These are phyloP conservation scores for Pangasius mekongensis DNA, from an alignment of 2,797 vertebrate genomes.

Conservation along the genomic window DNA sequence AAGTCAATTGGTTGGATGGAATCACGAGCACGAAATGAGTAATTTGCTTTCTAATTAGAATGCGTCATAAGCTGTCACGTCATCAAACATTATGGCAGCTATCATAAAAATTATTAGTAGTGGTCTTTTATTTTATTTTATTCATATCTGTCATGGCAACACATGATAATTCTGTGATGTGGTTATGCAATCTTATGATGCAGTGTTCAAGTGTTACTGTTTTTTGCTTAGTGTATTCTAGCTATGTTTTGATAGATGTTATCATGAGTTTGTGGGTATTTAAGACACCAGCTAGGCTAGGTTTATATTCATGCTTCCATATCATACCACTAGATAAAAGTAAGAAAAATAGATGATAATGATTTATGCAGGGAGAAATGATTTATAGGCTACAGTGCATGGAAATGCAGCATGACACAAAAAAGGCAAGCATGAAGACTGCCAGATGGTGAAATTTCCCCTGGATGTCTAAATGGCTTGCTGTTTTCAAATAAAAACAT, in stretches of 20 bases:
- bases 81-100: neutral
- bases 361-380: conserved; percentile 17
- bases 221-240: neutral
- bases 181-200: neutral
- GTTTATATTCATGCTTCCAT: neutral
- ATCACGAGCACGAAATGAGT: neutral
- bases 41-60: neutral
- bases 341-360: conserved; percentile 14
- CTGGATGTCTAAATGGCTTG: neutral
- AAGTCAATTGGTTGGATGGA: conserved; percentile 13
- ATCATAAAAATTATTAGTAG: neutral
- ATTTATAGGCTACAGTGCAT: conserved; percentile 14
- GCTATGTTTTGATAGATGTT: neutral
- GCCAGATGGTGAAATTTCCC: neutral
- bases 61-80: neutral
- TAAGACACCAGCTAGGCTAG: neutral
- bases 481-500: neutral
- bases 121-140: neutral
- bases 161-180: neutral
- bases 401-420: conserved; percentile 3
- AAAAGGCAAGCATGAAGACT: conserved; percentile 14
- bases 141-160: neutral
- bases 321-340: neutral
- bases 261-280: neutral
- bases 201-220: neutral